Base-by-base conservation (phyloP, 1,140 invertebrate genomes). In the Anastrepha ludens region DNA sequence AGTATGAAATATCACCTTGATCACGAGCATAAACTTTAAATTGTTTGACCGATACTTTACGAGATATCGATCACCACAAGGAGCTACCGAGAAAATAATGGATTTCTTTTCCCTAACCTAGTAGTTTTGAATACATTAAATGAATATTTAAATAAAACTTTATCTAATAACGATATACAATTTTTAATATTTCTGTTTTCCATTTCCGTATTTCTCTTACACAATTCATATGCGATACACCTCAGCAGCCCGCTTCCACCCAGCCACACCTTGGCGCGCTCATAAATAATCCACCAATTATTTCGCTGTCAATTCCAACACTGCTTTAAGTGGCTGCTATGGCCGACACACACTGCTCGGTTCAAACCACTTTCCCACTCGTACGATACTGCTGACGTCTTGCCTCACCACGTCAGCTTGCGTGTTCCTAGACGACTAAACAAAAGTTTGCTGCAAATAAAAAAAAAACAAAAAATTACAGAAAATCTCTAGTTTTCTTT, bases 251-350 rank as follows among this genome's bases (percentile, higher is more conserved):
- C 74, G 17, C 17, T 81, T 15, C 47, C 2, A n/a, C 11, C 50
- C 47, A 17, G 0, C 50, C 47, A 7, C 47, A 55, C 44, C n/a
- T 5, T 29, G 6, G 2, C 20, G 5, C n/a, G 4, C 90, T 89
- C 91, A 92, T 92, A 92, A 92, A 92, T 92, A 92, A 92, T 90
- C 90, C 90, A 91, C 90, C 91, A 92, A 92, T 92, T 92, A 92
- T 92, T 92, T 92, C 92, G 88, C 91, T 92, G 91, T 92, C 91
- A 92, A 92, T 92, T 92, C 91, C 91, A 92, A 92, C 91, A 92
- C 91, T 90, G 90, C 90, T 90, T 90, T 65, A 60, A 62, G 55
- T 20, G 20, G n/a, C 58, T 59, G 29, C 81, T 20, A 59, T 29
- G n/a, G 3, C 20, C 50, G 11, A 85, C 50, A 60, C 20, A 62